Evolutionary conservation across 2,113 vertebrate genomes (phyloP).

Genomic region (Siphamia tubifer): DNA sequence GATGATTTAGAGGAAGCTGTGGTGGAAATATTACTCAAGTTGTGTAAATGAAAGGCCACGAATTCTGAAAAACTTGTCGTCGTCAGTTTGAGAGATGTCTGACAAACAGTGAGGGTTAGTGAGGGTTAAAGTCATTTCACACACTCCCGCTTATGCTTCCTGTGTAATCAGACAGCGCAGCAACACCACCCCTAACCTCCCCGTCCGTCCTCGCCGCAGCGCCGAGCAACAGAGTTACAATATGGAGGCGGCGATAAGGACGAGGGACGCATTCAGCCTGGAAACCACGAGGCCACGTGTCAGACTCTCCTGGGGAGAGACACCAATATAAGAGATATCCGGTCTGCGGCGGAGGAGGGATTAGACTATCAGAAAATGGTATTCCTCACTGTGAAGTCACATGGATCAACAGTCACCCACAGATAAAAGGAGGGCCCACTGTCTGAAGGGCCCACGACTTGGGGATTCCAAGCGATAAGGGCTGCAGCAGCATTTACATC

Average conservation of each 20-base stretch:
- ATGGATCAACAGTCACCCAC: conserved; percentile 32
- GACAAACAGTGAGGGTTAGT: neutral
- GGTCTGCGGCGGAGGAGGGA: conserved; percentile 40
- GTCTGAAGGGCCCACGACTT: conserved; percentile 40
- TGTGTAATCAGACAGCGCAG: conserved; percentile 24
- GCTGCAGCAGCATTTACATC: neutral
- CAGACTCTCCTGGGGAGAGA: conserved; percentile 50
- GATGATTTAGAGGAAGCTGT: neutral
- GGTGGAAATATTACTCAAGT: no score
- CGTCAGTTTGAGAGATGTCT: neutral
- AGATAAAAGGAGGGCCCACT: conserved; percentile 32
- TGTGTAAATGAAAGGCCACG: neutral
- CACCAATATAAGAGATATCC: conserved; percentile 44
- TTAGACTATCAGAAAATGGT: conserved; percentile 68
- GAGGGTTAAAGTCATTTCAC: conserved; percentile 1
- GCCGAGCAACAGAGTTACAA: conserved; percentile 41
- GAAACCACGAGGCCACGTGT: conserved; percentile 23
- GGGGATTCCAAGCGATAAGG: conserved; percentile 43
- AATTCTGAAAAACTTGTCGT: neutral
- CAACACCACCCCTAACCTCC: neutral
- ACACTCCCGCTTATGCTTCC: conserved; percentile 16
- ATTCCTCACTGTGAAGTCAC: conserved; percentile 48
- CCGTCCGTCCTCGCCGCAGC: neutral
- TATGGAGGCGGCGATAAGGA: conserved; percentile 68
- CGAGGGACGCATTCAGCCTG: conserved; percentile 36